Conservation (phyloP, 92 coral and sea anemone genomes). For the Paramuricea clavata region DNA sequence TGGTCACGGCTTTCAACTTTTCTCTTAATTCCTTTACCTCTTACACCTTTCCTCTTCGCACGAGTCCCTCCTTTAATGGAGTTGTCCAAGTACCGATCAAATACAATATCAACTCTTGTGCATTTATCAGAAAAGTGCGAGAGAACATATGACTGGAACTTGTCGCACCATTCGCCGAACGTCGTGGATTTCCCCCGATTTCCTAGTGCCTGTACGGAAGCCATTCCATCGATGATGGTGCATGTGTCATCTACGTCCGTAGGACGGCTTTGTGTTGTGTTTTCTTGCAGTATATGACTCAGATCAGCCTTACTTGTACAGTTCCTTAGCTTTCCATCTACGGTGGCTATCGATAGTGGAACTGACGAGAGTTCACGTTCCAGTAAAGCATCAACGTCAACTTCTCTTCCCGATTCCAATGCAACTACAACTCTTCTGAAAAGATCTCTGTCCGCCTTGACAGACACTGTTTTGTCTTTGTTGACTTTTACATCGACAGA, state of each 20-base stretch:
- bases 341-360: constrained; percentile 62
- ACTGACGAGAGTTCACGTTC: no score
- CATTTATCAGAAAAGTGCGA: constrained; percentile 67
- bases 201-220: constrained; percentile 38
- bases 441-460: no score
- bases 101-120: constrained; percentile 72
- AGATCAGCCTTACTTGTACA: constrained; percentile 67
- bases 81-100: constrained; percentile 68
- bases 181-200: constrained; percentile 57
- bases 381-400: no score
- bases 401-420: no score
- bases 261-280: constrained; percentile 36
- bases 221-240: constrained; percentile 41
- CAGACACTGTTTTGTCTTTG: no score
- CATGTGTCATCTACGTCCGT: constrained; percentile 53
- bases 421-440: no score
- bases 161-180: constrained; percentile 74
- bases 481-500: no score
- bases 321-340: constrained; percentile 52
- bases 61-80: constrained; percentile 66
- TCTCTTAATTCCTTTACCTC: not conserved
- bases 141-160: constrained; percentile 49
- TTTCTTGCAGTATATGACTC: constrained; percentile 56
- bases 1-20: not conserved
- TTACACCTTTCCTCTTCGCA: constrained; percentile 42